These are phyloP conservation scores for Drosophila baimaii DNA, from an alignment of 1,140 invertebrate species.

Conservation along the genomic window DNA sequence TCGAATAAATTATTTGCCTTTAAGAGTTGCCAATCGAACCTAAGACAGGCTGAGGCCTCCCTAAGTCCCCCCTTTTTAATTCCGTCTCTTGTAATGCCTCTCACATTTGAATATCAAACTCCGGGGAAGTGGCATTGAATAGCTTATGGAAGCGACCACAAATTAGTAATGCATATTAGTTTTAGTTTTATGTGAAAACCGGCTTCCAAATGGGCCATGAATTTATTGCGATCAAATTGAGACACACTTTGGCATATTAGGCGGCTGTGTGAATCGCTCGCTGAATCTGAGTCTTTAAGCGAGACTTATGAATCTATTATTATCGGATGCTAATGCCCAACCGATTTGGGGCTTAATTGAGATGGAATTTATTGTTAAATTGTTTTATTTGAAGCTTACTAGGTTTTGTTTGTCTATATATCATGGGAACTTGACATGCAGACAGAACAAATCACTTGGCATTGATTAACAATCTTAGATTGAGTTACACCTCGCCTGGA, in stretches of 20 bases:
- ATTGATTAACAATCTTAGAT: not conserved
- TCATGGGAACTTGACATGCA: no score
- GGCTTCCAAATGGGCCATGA: not conserved
- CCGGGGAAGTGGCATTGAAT: not conserved
- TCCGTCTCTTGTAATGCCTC: slow-evolving; percentile 4
- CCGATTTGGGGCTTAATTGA: slow-evolving; percentile 1
- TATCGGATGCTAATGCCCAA: not conserved
- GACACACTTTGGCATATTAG: not conserved
- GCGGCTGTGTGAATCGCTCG: not conserved
- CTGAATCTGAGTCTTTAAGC: no score
- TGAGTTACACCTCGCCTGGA: not conserved
- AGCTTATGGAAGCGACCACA: not conserved
- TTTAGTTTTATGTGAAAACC: not conserved
- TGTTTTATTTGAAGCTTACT: not conserved
- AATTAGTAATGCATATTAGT: slow-evolving; percentile 23
- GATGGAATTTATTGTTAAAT: not conserved
- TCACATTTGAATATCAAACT: slow-evolving; percentile 16
- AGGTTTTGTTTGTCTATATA: no score
- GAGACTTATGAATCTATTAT: not conserved
- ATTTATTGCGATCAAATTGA: slow-evolving; percentile 9
- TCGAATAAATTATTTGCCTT: slow-evolving; percentile 10
- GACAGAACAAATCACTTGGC: no score
- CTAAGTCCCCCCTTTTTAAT: not conserved
- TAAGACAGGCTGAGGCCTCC: not conserved
- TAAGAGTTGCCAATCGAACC: not conserved